phyloP scores from a whole-genome alignment of 2,113 vertebrate genomes.

The Phoenicopterus ruber region DNA sequence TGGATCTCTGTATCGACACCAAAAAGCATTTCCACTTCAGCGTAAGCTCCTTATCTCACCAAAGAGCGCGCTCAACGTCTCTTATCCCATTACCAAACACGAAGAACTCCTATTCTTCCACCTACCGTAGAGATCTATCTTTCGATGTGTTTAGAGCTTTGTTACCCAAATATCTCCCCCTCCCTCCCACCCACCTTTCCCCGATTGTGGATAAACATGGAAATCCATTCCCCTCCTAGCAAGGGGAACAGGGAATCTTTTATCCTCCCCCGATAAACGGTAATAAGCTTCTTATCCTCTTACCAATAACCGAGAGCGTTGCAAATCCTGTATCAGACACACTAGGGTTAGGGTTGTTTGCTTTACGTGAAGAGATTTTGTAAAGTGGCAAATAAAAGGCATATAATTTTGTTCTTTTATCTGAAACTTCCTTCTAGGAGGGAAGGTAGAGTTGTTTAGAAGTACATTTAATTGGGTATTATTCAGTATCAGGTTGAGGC shows the following conservation, averaged over 20 bases:
- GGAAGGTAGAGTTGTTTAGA: slow-evolving; percentile 24
- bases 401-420: slow-evolving; percentile 21
- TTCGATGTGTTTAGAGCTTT: neutral
- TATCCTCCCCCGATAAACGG: slow-evolving; percentile 25
- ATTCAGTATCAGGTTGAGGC: slow-evolving; percentile 41
- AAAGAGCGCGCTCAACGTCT: neutral
- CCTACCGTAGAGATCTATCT: neutral
- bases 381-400: slow-evolving; percentile 38
- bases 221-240: slow-evolving; percentile 29
- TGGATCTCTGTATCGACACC: neutral
- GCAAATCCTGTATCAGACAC: slow-evolving; percentile 53
- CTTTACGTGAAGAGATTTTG: slow-evolving; percentile 29
- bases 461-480: slow-evolving; percentile 57
- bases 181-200: neutral
- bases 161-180: neutral
- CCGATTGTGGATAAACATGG: neutral
- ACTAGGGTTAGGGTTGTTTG: slow-evolving; percentile 54
- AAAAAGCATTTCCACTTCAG: neutral
- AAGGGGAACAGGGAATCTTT: neutral
- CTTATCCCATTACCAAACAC: neutral
- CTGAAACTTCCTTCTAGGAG: slow-evolving; percentile 27
- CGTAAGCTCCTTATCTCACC: slow-evolving; percentile 21
- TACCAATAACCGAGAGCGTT: neutral
- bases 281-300: slow-evolving; percentile 63
- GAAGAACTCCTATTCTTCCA: neutral